A percentile compares a stretch with the other conserved stretches of the same genome.
These are phyloP conservation scores for Rhynchopsitta pachyrhyncha DNA, from an alignment of 2,113 vertebrate species.

Conservation along the genomic window DNA sequence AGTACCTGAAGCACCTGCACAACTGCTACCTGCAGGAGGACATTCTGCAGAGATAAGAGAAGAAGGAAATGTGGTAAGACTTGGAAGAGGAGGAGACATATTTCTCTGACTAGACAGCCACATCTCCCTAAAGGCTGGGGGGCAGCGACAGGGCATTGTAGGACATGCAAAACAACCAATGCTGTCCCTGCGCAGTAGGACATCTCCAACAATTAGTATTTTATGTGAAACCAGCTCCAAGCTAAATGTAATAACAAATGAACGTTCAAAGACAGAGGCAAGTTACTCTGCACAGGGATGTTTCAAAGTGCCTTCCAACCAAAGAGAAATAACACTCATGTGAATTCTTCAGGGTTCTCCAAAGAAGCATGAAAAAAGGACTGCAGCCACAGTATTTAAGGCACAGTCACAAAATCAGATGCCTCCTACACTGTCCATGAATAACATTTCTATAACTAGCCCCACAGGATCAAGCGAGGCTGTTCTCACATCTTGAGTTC, in stretches of 20 bases:
- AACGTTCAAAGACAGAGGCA: neutral
- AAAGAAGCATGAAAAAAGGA: neutral
- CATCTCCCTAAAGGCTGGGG: neutral
- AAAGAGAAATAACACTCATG: neutral
- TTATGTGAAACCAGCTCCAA: neutral
- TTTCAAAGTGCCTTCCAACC: neutral
- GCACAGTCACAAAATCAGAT: neutral
- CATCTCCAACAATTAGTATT: neutral
- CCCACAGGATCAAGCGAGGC: neutral
- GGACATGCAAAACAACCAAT: neutral
- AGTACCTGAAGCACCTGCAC: rapidly evolving
- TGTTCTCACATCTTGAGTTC: neutral
- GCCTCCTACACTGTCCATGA: neutral
- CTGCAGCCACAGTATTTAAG: neutral
- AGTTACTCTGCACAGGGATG: neutral
- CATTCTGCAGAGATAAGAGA: neutral
- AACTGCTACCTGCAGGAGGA: neutral
- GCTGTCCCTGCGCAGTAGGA: neutral
- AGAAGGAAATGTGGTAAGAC: neutral
- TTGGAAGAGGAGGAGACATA: neutral
- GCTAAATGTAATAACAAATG: neutral
- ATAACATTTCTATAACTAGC: neutral
- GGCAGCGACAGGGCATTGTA: rapidly evolving
- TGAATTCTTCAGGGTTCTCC: neutral
- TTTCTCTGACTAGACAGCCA: neutral